Evolutionary conservation across 2,797 vertebrate genomes (phyloP), one percentile per base, ranked within the genome.

Genomic region (Fistularia commersonii): DNA sequence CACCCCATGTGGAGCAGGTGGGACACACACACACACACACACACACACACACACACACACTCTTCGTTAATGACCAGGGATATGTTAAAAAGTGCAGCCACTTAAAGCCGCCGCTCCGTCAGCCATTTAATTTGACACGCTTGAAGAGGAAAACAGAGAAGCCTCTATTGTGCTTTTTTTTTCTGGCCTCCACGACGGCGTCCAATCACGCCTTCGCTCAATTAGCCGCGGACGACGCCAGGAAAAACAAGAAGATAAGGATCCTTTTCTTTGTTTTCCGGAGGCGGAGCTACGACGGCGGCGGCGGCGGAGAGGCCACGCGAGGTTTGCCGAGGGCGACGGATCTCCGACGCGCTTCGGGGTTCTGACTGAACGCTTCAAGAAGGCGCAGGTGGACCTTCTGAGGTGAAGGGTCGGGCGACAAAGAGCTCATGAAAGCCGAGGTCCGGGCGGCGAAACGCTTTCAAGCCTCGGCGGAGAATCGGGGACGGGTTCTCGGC

Each of bases 41-140:
- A 41, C 51, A 49, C 52, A 35, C 47, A 36, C 64, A 55, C 47
- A 50, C 40, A 54, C 48, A 48, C 37, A 59, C 79, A 80, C 72
- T 72, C 74, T 66, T 51, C 57, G 45, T 73, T 80, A 85, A 86
- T 82, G 77, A 79, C 72, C 64, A 47, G 51, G 68, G 61, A 78
- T 80, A 80, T 69, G 69, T 83, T 76, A 74, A 80, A 77, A 72
- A 66, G 74, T 69, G 48, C 59, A 39, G 51, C 51, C 64, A 52
- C 74, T 85, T 76, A 68, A 79, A 72, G 69, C 64, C 52, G 72
- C 72, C 54, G 47, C 61, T 54, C 65, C 53, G 46, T 54, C 61
- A 7, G 57, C 66, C 74, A 66, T 68, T 85, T 81, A 69, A 83
- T 84, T 82, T 76, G 72, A 81, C 80, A 85, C 74, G 81, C 74